A percentile compares a stretch with the other conserved stretches of the same genome.
Conservation (phyloP, 2,888 invertebrate species). For the Villa cingulata region DNA sequence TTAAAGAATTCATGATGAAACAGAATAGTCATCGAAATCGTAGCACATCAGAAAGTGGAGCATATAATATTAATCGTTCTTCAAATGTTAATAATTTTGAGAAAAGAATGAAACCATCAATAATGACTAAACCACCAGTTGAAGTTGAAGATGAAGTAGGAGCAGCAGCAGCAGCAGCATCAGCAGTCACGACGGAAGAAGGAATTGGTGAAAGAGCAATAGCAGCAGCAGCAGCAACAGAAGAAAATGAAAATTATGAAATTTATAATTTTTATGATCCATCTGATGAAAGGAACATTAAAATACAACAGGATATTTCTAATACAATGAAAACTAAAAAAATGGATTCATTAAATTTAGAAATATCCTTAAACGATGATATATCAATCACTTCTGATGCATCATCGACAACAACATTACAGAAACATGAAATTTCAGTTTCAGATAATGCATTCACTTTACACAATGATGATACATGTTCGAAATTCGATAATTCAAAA, state of each 20-base stretch:
- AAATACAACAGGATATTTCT: no score
- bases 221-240: no score
- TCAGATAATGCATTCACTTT: no score
- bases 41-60: slow-evolving; percentile 23
- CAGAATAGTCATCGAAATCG: slow-evolving; percentile 26
- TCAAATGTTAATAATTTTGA: not conserved
- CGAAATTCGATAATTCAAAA: no score
- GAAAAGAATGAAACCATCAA: not conserved
- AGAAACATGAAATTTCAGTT: not conserved
- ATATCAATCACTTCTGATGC: slow-evolving; percentile 4
- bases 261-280: not conserved
- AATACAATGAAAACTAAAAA: no score
- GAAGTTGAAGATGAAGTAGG: no score
- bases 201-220: no score
- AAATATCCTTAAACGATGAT: slow-evolving; percentile 2
- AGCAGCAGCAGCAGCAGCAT: no score
- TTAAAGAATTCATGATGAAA: slow-evolving; percentile 26
- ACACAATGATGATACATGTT: no score
- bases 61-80: slow-evolving; percentile 14
- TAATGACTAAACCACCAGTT: slow-evolving; percentile 1
- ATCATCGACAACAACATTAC: not conserved
- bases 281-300: no score
- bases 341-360: not conserved
- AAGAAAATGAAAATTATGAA: slow-evolving; percentile 1
- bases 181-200: no score